phyloP scores from a whole-genome alignment of 2,888 invertebrate species.

The Sminthurinus aureus region DNA sequence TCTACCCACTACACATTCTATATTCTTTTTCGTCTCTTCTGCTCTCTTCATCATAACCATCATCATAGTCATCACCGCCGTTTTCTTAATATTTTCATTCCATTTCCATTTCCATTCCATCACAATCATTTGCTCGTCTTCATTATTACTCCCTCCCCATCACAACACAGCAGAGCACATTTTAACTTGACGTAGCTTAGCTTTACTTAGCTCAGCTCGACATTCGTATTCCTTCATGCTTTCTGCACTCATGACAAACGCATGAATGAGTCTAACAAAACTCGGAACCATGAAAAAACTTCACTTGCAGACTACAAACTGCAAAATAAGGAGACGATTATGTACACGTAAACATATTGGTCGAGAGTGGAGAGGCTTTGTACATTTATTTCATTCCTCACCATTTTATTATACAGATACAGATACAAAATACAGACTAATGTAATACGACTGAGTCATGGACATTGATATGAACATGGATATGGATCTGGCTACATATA shows the following conservation, averaged over 20 bases:
- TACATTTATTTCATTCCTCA: background rate
- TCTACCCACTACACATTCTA: background rate
- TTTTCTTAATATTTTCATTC: too few species aligned
- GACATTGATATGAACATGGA: too few species aligned
- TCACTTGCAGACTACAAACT: constrained; percentile 22
- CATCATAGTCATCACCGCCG: too few species aligned
- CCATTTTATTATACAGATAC: background rate
- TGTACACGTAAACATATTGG: background rate
- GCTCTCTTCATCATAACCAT: too few species aligned
- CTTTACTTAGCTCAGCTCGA: background rate
- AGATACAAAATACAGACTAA: too few species aligned
- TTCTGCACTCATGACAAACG: constrained; percentile 26
- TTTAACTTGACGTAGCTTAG: too few species aligned
- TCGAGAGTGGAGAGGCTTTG: background rate
- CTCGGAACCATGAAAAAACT: background rate
- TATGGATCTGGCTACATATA: too few species aligned
- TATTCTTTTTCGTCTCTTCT: too few species aligned
- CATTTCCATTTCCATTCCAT: too few species aligned
- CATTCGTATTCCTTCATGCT: constrained; percentile 11
- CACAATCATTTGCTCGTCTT: background rate
- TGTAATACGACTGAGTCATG: too few species aligned
- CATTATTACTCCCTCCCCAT: constrained; percentile 3
- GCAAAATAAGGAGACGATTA: background rate
- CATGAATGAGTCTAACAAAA: background rate
- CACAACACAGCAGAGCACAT: background rate